phyloP scores from a whole-genome alignment of 2,797 vertebrate species.

The Margarornis squamiger region DNA sequence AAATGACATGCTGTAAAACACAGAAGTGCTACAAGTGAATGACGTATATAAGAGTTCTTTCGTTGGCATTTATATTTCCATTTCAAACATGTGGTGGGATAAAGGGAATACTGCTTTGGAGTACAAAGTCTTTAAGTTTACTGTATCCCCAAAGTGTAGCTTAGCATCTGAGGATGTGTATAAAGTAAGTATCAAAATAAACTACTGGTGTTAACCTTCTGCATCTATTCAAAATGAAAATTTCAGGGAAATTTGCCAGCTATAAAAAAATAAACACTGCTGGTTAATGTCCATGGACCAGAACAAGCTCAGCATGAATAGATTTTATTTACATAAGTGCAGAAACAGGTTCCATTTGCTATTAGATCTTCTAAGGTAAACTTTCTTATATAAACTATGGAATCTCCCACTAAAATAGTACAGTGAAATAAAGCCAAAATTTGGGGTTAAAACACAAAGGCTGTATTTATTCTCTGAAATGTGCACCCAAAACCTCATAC shows the following conservation, averaged over 20 bases:
- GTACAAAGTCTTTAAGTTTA: not conserved
- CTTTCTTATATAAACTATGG: constrained; percentile 63
- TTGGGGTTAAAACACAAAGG: constrained; percentile 24
- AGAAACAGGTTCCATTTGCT: constrained; percentile 65
- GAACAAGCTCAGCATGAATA: constrained; percentile 41
- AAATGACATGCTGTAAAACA: not conserved
- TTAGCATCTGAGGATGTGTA: constrained; percentile 34
- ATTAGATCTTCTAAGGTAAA: constrained; percentile 67
- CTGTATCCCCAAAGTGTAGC: constrained; percentile 1
- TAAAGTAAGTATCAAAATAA: constrained; percentile 68
- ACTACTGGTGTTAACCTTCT: constrained; percentile 68
- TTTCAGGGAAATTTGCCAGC: constrained; percentile 73
- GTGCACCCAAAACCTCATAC: not conserved
- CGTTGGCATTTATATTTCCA: not conserved
- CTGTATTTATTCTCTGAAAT: constrained; percentile 31
- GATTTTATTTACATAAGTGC: constrained; percentile 68
- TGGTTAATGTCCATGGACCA: constrained; percentile 70
- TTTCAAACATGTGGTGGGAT: not conserved
- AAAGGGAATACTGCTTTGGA: not conserved
- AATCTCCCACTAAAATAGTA: constrained; percentile 56
- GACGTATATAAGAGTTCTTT: rapidly evolving
- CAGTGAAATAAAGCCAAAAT: constrained; percentile 34
- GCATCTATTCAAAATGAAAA: constrained; percentile 72
- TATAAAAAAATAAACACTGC: constrained; percentile 75
- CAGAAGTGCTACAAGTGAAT: not conserved